A percentile compares a stretch with the other conserved stretches of the same genome.
Conservation (phyloP, 2,888 invertebrate species). For the Dynastes hyllus region DNA sequence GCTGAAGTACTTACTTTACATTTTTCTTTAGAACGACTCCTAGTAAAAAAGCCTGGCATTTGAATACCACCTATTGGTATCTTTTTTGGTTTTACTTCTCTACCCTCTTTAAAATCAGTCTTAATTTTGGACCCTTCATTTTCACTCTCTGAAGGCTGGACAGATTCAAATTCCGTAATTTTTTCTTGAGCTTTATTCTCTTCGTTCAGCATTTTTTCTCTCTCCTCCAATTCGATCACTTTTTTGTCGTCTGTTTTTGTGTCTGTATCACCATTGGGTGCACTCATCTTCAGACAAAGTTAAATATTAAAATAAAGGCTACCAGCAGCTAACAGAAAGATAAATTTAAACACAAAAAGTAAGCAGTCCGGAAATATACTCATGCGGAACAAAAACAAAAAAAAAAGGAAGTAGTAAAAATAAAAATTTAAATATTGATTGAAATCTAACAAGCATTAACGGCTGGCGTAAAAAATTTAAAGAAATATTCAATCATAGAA, state of each 20-base stretch:
- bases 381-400: slow-evolving; percentile 21
- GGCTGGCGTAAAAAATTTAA: slow-evolving; percentile 25
- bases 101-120: slow-evolving; percentile 78
- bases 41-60: slow-evolving; percentile 89
- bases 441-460: slow-evolving; percentile 10
- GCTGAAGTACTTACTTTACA: slow-evolving; percentile 75
- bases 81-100: slow-evolving; percentile 86
- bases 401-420: slow-evolving; percentile 25
- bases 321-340: background rate
- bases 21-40: slow-evolving; percentile 83
- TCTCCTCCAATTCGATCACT: slow-evolving; percentile 79
- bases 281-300: slow-evolving; percentile 39
- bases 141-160: slow-evolving; percentile 70
- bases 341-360: slow-evolving; percentile 14
- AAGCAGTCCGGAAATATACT: background rate
- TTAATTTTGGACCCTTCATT: slow-evolving; percentile 73
- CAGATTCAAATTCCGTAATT: slow-evolving; percentile 61
- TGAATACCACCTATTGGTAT: slow-evolving; percentile 92
- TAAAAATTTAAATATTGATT: slow-evolving; percentile 35
- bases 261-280: slow-evolving; percentile 44
- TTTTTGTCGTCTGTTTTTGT: slow-evolving; percentile 78
- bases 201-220: slow-evolving; percentile 76
- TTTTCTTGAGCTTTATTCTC: slow-evolving; percentile 76
- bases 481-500: background rate
- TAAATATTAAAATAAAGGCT: background rate